Conservation (phyloP, 2,888 invertebrate species). For the Selenia dentaria region DNA sequence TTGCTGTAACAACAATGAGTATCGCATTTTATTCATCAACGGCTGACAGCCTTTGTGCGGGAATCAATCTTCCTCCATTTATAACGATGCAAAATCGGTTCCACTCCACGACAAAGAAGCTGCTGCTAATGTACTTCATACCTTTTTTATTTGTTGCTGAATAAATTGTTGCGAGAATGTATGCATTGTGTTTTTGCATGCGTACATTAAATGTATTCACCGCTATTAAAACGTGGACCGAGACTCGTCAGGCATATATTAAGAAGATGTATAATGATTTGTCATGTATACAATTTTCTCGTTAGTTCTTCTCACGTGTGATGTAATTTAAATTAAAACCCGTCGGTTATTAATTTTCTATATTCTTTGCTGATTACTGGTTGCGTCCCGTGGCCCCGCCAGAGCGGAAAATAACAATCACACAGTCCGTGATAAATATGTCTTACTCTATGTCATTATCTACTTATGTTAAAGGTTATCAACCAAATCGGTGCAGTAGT, state of each 20-base stretch:
- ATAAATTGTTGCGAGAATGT: slow-evolving; percentile 29
- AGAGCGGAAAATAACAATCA: too few species aligned
- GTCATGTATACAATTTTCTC: slow-evolving; percentile 24
- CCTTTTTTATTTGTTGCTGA: slow-evolving; percentile 38
- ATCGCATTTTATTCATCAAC: slow-evolving; percentile 64
- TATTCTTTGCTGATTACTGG: slow-evolving; percentile 1
- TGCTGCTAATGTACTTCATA: slow-evolving; percentile 68
- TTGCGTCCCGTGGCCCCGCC: too few species aligned
- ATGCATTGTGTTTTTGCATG: slow-evolving; percentile 26
- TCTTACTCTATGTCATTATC: too few species aligned
- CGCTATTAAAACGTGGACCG: slow-evolving; percentile 25
- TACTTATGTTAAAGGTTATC: too few species aligned
- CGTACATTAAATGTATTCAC: slow-evolving; percentile 31
- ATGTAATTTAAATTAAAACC: slow-evolving; percentile 22
- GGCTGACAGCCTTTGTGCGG: slow-evolving; percentile 73
- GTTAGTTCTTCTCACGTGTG: slow-evolving; percentile 18
- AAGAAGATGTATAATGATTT: slow-evolving; percentile 24
- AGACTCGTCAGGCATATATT: slow-evolving; percentile 20
- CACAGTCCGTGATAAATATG: too few species aligned
- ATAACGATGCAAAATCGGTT: slow-evolving; percentile 78
- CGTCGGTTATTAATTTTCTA: neutral
- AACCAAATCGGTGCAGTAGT: too few species aligned
- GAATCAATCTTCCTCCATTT: slow-evolving; percentile 76
- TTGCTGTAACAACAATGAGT: slow-evolving; percentile 78
- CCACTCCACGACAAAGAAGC: slow-evolving; percentile 71